Evolutionary conservation across 2,113 vertebrate genomes (phyloP), one percentile per base, ranked within the genome.

Genomic region (Candoia aspera): DNA sequence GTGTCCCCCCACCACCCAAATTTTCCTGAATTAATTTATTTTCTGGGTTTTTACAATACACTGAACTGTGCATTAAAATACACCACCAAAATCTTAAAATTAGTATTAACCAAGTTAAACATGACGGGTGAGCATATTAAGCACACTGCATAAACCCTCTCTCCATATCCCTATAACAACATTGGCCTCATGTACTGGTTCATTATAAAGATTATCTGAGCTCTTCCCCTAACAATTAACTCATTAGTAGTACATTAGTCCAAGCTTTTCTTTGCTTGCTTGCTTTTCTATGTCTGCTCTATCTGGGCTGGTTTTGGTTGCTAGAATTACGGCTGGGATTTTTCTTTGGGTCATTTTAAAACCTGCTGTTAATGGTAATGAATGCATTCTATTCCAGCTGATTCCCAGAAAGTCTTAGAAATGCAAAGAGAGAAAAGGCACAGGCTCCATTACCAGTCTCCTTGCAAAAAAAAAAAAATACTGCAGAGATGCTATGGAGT

Each of bases 281-380:
- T 54, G 23, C 13, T 58, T 49, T 10, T 3, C 23, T 46, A 55
- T 26, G 24, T 49, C 42, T 11, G 21, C 6, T 42, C 12, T 57
- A 42, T 21, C 9, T 29, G 24, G 15, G 17, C 33, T 87, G 24
- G 24, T 79, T 87, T 37, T 85, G 84, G n/a, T 37, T n/a, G 46
- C 90, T 64, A 55, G 21, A 53, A 91, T 64, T 62, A 62, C 2
- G 8, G 19, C 23, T 73, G 33, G n/a, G 11, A 24, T 54, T 53
- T 49, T 88, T 88, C 15, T 37, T 88, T 60, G 15, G 23, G 26
- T n/a, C 57, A 19, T 53, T 89, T 62, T 54, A 26, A 55, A 64
- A 59, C n/a, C 73, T 92, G 26, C 60, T 62, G 53, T 85, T 64
- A 64, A 89, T 86, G 21, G 79, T 55, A 84, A 89, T 89, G 54